A percentile compares a stretch with the other conserved stretches of the same genome.
These are phyloP conservation scores for Cotesia vestalis DNA, from an alignment of 1,140 invertebrate genomes.

Conservation along the genomic window DNA sequence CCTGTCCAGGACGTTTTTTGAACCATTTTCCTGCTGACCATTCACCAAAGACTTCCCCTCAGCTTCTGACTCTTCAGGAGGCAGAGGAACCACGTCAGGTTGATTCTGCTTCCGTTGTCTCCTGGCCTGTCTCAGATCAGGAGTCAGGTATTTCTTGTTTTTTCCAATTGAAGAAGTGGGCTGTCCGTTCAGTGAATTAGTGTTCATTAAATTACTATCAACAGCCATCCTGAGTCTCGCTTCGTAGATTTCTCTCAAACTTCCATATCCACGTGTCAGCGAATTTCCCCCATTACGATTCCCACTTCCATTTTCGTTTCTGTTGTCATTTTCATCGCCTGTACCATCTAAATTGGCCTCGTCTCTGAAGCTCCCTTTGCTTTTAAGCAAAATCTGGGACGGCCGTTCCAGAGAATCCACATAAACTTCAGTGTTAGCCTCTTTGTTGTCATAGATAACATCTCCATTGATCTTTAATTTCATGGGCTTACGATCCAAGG, in stretches of 20 bases:
- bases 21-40: conserved; percentile 60
- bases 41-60: conserved; percentile 70
- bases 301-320: conserved; percentile 35
- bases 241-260: conserved; percentile 78
- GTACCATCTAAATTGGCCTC: conserved; percentile 47
- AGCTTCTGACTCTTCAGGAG: conserved; percentile 65
- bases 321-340: no score
- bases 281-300: conserved; percentile 6
- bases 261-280: conserved; percentile 69
- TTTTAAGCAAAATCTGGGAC: conserved; percentile 67
- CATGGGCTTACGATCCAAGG: conserved; percentile 80
- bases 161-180: conserved; percentile 47
- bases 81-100: conserved; percentile 73
- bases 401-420: conserved; percentile 70
- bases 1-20: conserved; percentile 74
- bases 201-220: conserved; percentile 42
- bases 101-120: conserved; percentile 69
- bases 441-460: conserved; percentile 51
- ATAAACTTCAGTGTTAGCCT: conserved; percentile 60
- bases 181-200: conserved; percentile 43
- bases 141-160: conserved; percentile 44
- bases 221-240: conserved; percentile 59
- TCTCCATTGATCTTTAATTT: conserved; percentile 68
- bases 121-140: conserved; percentile 73
- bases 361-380: conserved; percentile 73